Conservation (phyloP, 1,140 invertebrate species). For the Berghia stephanieae region DNA sequence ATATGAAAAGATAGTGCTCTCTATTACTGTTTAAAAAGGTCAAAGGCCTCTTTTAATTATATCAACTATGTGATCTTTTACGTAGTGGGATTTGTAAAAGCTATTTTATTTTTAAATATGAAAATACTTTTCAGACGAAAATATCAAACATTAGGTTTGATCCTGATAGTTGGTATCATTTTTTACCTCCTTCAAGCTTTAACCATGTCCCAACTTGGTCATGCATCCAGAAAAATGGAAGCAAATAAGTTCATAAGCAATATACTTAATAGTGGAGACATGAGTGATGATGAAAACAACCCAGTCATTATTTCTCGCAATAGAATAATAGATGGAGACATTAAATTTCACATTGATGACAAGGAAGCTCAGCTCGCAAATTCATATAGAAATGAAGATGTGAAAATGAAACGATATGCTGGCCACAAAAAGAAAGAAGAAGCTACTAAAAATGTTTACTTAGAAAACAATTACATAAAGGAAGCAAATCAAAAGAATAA, state of each 20-base stretch:
- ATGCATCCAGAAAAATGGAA: neutral
- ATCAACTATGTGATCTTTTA: too few species aligned
- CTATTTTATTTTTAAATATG: too few species aligned
- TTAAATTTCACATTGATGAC: neutral
- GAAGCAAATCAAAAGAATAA: neutral
- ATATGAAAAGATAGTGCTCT: too few species aligned
- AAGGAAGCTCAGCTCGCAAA: neutral
- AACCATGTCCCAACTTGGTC: neutral
- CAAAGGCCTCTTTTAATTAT: too few species aligned
- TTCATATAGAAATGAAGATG: neutral
- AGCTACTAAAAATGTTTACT: neutral
- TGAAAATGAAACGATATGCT: too few species aligned
- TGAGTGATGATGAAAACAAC: too few species aligned
- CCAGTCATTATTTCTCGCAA: neutral
- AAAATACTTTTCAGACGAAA: conserved; percentile 23
- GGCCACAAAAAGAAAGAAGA: neutral
- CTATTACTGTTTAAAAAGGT: too few species aligned
- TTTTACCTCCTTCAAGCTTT: conserved; percentile 36
- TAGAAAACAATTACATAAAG: neutral
- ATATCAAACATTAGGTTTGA: conserved; percentile 23
- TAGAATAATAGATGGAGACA: neutral
- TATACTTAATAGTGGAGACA: neutral
- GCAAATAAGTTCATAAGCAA: neutral
- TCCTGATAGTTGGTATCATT: conserved; percentile 4
- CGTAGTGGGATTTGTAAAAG: too few species aligned